Conservation (phyloP, 2,888 invertebrate genomes). For the Sabellastarte sp. region DNA sequence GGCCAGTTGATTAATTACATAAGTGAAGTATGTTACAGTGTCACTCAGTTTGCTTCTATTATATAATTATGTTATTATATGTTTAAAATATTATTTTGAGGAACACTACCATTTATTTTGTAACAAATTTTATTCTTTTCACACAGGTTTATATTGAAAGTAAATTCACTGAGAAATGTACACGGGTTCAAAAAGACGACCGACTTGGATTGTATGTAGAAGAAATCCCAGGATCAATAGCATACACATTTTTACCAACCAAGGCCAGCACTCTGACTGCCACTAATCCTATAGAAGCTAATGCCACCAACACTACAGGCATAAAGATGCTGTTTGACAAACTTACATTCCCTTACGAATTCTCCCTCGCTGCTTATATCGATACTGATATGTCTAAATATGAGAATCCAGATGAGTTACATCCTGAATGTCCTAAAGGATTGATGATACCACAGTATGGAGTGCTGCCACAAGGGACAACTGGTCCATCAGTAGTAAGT, state of each 20-base stretch:
- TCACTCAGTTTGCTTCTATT: too few species aligned
- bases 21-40: too few species aligned
- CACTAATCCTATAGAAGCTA: not conserved
- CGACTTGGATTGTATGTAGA: slow-evolving; percentile 15
- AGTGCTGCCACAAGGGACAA: slow-evolving; percentile 5
- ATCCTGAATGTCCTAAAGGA: slow-evolving; percentile 10
- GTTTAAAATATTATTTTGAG: too few species aligned
- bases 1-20: too few species aligned
- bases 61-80: too few species aligned
- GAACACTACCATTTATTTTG: too few species aligned
- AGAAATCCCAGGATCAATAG: slow-evolving; percentile 10
- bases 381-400: not conserved
- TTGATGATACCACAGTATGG: slow-evolving; percentile 9
- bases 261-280: not conserved
- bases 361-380: slow-evolving; percentile 16
- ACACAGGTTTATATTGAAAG: slow-evolving; percentile 20
- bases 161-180: slow-evolving; percentile 13
- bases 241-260: slow-evolving; percentile 10
- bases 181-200: slow-evolving; percentile 11
- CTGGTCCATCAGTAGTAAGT: too few species aligned
- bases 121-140: too few species aligned
- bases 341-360: slow-evolving; percentile 18
- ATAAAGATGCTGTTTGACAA: slow-evolving; percentile 8
- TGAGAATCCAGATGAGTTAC: not conserved
- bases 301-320: not conserved